Conservation (phyloP, 2,113 vertebrate species). For the Buteo buteo region DNA sequence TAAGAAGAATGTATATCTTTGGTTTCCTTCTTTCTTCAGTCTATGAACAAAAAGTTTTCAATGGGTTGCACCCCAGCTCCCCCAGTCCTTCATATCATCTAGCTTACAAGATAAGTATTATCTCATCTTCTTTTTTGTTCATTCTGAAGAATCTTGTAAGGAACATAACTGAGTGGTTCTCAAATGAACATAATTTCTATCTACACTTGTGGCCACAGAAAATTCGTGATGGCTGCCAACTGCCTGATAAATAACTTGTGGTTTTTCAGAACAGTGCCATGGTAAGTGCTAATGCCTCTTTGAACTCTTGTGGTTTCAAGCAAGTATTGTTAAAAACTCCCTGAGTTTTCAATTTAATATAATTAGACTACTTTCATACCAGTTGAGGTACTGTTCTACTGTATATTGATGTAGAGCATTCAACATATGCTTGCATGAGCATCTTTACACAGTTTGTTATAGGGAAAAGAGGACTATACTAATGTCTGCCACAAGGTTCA, state of each 20-base stretch:
- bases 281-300: neutral
- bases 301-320: neutral
- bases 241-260: neutral
- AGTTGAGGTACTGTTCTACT: neutral
- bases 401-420: neutral
- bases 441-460: neutral
- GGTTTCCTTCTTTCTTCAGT: neutral
- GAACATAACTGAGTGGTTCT: neutral
- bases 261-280: neutral
- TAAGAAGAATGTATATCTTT: neutral
- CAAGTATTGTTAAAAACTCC: neutral
- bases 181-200: neutral
- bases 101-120: neutral
- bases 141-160: neutral
- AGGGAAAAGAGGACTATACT: neutral
- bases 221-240: neutral
- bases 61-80: neutral
- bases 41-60: neutral
- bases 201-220: neutral
- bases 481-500: neutral
- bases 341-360: neutral
- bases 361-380: neutral
- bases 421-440: neutral
- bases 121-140: neutral
- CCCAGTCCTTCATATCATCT: neutral